Evolutionary conservation across 2,888 invertebrate species (phyloP).

Genomic region (Phragmatobia fuliginosa): DNA sequence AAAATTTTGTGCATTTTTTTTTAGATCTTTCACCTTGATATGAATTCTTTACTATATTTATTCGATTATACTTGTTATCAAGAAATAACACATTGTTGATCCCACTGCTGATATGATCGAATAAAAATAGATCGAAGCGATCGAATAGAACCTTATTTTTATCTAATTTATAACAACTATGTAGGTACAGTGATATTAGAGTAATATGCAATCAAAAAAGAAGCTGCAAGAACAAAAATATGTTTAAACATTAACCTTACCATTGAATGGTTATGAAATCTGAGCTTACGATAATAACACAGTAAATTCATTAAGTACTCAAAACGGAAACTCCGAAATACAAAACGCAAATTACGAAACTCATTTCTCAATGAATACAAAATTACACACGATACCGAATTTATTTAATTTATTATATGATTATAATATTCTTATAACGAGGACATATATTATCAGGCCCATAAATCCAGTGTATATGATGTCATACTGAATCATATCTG

Average conservation of each 20-base stretch:
- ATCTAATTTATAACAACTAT: not conserved
- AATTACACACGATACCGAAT: not conserved
- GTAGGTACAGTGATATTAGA: not conserved
- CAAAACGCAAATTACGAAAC: not conserved
- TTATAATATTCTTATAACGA: conserved; percentile 51
- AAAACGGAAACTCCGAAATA: not conserved
- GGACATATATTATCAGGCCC: conserved; percentile 54
- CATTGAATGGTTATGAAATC: not conserved
- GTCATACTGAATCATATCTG: conserved; percentile 67
- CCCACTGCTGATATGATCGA: too few species aligned
- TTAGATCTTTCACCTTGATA: not conserved
- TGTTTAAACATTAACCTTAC: not conserved
- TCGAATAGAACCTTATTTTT: not conserved
- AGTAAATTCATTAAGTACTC: not conserved
- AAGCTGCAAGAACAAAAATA: not conserved
- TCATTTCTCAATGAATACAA: not conserved
- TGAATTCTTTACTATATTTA: not conserved
- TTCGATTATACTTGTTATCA: not conserved
- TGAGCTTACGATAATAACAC: not conserved
- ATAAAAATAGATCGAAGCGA: not conserved
- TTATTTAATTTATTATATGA: conserved; percentile 16
- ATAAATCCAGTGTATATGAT: conserved; percentile 56
- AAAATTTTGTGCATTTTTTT: not conserved
- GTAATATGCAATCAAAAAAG: not conserved
- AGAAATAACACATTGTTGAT: too few species aligned